These are phyloP conservation scores for Rhabdomys dilectus DNA, from an alignment of 2,113 vertebrate species.

Conservation along the genomic window DNA sequence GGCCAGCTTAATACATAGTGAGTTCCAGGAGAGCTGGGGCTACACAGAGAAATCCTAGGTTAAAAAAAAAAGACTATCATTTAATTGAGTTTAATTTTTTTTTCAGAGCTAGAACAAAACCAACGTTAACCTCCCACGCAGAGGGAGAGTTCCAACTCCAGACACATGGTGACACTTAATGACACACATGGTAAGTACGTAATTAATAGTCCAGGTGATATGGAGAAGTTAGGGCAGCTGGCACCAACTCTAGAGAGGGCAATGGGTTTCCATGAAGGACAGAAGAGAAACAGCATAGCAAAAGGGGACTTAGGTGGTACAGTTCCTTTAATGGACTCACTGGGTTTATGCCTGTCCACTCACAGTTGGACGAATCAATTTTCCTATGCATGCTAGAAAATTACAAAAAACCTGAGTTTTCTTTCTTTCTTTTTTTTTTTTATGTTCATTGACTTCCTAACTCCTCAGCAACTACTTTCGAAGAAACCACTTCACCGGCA, in stretches of 20 bases:
- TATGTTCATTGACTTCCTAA: conserved; percentile 68
- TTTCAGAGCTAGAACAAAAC: neutral
- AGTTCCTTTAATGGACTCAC: neutral
- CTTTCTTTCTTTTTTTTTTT: neutral
- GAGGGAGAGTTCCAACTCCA: neutral
- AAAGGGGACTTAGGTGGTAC: neutral
- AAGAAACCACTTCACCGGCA: conserved; percentile 45
- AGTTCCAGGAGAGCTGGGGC: neutral
- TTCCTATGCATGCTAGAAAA: neutral
- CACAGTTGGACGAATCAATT: neutral
- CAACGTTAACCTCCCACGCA: neutral
- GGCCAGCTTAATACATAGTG: neutral
- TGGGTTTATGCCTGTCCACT: neutral
- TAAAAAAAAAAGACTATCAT: neutral
- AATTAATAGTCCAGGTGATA: conserved; percentile 18
- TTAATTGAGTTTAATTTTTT: conserved; percentile 23
- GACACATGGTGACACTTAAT: neutral
- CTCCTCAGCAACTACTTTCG: conserved; percentile 43
- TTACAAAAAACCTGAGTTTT: conserved; percentile 38
- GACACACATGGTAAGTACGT: neutral
- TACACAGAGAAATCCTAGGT: neutral
- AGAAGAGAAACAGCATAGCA: neutral
- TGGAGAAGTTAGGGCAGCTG: conserved; percentile 10
- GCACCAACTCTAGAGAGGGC: neutral
- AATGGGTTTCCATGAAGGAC: conserved; percentile 21